Evolutionary conservation across 64 coral and sea anemone species (phyloP).

Genomic region (Catalaphyllia jardinei): DNA sequence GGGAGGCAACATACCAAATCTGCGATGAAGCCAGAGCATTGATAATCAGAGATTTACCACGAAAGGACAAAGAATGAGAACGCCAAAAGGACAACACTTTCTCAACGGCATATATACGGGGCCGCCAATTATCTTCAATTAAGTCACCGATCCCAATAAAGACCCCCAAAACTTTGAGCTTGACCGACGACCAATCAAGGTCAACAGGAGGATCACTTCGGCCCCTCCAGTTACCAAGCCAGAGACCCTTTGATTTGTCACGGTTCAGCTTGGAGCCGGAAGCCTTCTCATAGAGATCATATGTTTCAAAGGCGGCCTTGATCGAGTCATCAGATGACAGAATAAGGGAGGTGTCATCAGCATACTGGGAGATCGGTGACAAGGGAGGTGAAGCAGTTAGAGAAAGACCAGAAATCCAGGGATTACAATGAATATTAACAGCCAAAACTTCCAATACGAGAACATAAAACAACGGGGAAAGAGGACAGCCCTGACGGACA

Average conservation of each 20-base stretch:
- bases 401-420: neutral
- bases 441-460: neutral
- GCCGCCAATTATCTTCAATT: neutral
- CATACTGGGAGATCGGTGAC: slow-evolving; percentile 5
- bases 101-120: neutral
- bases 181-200: neutral
- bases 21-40: neutral
- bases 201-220: neutral
- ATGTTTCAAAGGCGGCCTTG: neutral
- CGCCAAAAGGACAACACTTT: neutral
- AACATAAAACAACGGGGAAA: neutral
- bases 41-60: neutral
- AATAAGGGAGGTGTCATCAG: slow-evolving; percentile 36
- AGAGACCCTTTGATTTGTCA: slow-evolving; percentile 4
- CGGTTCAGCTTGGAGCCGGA: slow-evolving; percentile 27
- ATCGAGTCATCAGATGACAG: neutral
- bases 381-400: neutral
- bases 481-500: neutral
- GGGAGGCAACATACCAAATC: neutral
- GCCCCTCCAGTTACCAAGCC: neutral
- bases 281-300: neutral
- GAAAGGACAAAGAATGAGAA: neutral
- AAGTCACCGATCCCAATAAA: neutral
- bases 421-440: neutral
- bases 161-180: neutral